Evolutionary conservation across 2,888 invertebrate genomes (phyloP).

Genomic region (Oscheius onirici): DNA sequence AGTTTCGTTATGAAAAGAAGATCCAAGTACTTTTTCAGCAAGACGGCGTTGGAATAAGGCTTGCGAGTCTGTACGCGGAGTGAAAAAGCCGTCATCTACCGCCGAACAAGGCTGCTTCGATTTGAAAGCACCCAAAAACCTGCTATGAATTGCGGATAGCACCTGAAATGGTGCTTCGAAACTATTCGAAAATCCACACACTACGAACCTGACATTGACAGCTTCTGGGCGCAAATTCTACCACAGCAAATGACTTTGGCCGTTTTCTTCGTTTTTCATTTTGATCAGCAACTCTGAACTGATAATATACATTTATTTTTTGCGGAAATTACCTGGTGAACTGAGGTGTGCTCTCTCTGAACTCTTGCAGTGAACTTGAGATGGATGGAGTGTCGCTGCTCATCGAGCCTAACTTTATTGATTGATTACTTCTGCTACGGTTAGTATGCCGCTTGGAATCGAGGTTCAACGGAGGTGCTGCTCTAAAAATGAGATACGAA

Average conservation of each 20-base stretch:
- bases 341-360: slow-evolving; percentile 23
- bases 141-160: slow-evolving; percentile 37
- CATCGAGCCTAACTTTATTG: slow-evolving; percentile 34
- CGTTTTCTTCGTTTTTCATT: slow-evolving; percentile 44
- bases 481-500: slow-evolving; percentile 21
- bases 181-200: not conserved
- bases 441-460: not conserved
- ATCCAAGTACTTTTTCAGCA: slow-evolving; percentile 31
- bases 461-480: not conserved
- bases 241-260: slow-evolving; percentile 53
- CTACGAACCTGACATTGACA: slow-evolving; percentile 49
- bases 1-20: not conserved
- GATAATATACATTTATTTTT: not conserved
- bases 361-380: not conserved
- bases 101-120: not conserved
- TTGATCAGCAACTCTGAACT: slow-evolving; percentile 32
- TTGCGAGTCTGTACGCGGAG: slow-evolving; percentile 2
- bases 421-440: slow-evolving; percentile 12
- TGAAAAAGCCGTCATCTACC: slow-evolving; percentile 4
- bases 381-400: slow-evolving; percentile 20
- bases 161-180: slow-evolving; percentile 13
- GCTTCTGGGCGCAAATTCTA: slow-evolving; percentile 53
- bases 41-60: slow-evolving; percentile 34
- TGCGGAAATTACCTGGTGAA: slow-evolving; percentile 29
- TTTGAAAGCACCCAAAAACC: slow-evolving; percentile 47